A percentile compares a stretch with the other conserved stretches of the same genome.
Evolutionary conservation across 1,140 invertebrate species (phyloP).

Genomic region (Drosophila kohkoa): DNA sequence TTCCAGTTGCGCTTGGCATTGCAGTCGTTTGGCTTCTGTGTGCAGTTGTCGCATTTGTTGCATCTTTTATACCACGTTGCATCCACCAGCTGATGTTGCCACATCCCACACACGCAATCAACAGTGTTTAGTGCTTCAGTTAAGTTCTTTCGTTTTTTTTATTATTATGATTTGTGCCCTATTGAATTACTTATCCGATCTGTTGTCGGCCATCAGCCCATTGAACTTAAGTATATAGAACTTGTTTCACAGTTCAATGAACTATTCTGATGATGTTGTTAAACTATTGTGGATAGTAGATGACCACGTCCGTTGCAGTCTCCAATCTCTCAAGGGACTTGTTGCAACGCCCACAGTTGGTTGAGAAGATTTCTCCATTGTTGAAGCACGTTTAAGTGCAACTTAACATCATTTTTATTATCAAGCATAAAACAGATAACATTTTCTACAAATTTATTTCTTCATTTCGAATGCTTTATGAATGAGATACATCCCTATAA

Average conservation of each 20-base stretch:
- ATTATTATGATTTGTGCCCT: conserved; percentile 42
- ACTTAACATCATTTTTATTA: conserved; percentile 7
- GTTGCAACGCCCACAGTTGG: conserved; percentile 17
- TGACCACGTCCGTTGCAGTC: conserved; percentile 6
- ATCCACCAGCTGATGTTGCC: neutral
- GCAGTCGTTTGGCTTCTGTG: conserved; percentile 62
- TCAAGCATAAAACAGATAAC: neutral
- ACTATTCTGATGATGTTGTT: conserved; percentile 26
- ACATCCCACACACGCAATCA: conserved; percentile 62
- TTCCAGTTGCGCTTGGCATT: conserved; percentile 54
- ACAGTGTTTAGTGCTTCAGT: conserved; percentile 47
- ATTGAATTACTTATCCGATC: conserved; percentile 39
- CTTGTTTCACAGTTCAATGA: conserved; percentile 70
- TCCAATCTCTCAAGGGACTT: conserved; percentile 10
- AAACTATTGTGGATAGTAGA: neutral
- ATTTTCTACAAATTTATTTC: too few species aligned
- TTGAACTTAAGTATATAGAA: conserved; percentile 47
- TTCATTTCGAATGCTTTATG: too few species aligned
- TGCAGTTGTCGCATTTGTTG: conserved; percentile 23
- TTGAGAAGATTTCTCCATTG: conserved; percentile 1
- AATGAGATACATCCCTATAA: too few species aligned
- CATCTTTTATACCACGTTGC: conserved; percentile 67
- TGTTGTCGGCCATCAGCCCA: conserved; percentile 59
- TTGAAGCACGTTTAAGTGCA: neutral
- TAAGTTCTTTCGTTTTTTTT: conserved; percentile 5